phyloP scores from a whole-genome alignment of 37 sponge, comb jelly and placozoan species.

The Corticium candelabrum region DNA sequence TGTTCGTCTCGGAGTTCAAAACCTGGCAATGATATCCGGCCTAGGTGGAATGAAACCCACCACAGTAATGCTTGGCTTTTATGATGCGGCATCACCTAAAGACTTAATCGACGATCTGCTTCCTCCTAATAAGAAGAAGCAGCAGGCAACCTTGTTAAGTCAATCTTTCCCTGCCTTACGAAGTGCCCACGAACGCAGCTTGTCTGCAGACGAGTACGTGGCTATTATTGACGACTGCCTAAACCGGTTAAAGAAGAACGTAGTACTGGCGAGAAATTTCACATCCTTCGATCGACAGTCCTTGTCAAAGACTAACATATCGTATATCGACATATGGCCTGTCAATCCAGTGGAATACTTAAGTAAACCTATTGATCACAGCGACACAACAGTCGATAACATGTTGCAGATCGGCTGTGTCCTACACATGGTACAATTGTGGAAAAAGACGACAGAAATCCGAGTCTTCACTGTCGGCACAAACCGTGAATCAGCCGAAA shows the following conservation, averaged over 20 bases:
- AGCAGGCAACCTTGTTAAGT: neutral
- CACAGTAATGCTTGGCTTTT: constrained; percentile 75
- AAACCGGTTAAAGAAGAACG: neutral
- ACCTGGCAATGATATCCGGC: constrained; percentile 67
- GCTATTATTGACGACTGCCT: neutral
- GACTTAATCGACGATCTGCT: neutral
- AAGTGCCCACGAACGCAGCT: neutral
- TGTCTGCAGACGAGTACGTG: neutral
- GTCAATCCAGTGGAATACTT: constrained; percentile 18
- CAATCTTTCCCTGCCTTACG: neutral
- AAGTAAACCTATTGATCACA: constrained; percentile 14
- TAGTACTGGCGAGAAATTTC: neutral
- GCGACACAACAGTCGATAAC: constrained; percentile 74
- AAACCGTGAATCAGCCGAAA: neutral
- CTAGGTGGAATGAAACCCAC: constrained; percentile 98
- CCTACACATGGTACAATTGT: constrained; percentile 87
- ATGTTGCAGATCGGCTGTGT: constrained; percentile 88
- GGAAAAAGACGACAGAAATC: constrained; percentile 52
- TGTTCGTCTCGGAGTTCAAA: constrained; percentile 61
- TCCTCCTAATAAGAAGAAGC: neutral
- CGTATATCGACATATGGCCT: constrained; percentile 24
- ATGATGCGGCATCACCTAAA: neutral
- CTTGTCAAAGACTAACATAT: neutral
- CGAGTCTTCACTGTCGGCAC: constrained; percentile 49
- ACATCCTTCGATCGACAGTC: neutral